Percentiles rank a stretch among this genome's conserved stretches.
Conservation (phyloP, 2,888 invertebrate genomes). For the Agrotis puta region DNA sequence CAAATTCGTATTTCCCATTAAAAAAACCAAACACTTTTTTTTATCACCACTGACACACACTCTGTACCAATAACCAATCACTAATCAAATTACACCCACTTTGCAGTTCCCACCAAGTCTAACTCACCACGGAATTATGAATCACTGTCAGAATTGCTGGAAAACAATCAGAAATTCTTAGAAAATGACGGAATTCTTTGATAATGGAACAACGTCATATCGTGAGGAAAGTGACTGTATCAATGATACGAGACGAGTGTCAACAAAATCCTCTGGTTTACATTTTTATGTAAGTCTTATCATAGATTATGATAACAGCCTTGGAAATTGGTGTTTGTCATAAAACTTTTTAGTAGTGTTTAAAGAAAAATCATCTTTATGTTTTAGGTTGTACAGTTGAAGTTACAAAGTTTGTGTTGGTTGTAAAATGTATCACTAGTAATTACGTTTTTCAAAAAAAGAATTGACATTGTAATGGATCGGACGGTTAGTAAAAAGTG, state of each 20-base stretch:
- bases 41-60: conserved; percentile 10
- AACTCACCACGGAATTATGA: conserved; percentile 22
- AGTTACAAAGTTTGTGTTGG: not conserved
- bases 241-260: conserved; percentile 43
- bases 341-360: conserved; percentile 11
- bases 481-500: conserved; percentile 48
- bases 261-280: conserved; percentile 51
- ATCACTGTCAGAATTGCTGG: conserved; percentile 39
- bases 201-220: conserved; percentile 51
- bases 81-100: conserved; percentile 43
- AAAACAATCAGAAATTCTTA: conserved; percentile 50
- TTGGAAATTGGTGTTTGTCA: conserved; percentile 55
- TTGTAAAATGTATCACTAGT: conserved; percentile 15
- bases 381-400: not conserved
- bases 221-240: conserved; percentile 30
- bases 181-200: conserved; percentile 42
- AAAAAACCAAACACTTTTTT: not conserved
- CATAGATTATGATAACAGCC: conserved; percentile 64
- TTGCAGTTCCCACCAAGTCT: conserved; percentile 22
- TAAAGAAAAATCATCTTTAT: conserved; percentile 32
- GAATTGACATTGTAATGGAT: conserved; percentile 62
- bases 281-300: conserved; percentile 61
- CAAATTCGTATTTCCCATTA: conserved; percentile 4
- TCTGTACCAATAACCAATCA: conserved; percentile 8
- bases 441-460: conserved; percentile 48